Base-by-base conservation (phyloP, 1,140 invertebrate genomes). In the Panonychus citri region DNA sequence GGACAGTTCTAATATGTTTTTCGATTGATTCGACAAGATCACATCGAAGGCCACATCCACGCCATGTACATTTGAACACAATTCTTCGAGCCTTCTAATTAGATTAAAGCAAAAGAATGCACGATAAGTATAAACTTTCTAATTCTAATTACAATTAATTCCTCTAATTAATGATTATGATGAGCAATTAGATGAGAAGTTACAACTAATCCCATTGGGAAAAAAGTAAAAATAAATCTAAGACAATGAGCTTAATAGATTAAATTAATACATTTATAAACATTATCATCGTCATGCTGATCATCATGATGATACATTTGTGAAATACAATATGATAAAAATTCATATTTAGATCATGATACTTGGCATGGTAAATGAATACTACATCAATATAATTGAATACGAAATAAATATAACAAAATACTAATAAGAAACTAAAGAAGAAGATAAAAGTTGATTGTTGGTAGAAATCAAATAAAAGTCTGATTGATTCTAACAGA, bases 51-150 rank as follows among this genome's bases (percentile, higher is more conserved):
- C 54, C 54, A 55, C 52, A 53, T 25, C 39, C 39, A 12, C 19
- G 39, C 54, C 54, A 55, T 17, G 54, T 55, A 26, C 54, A 55
- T 30, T 55, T 17, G 27, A 55, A 55, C 15, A 55, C 26, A 46
- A 46, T 46, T 46, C 43, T 13, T 21, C n/a, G n/a, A n/a, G 43
- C 43, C n/a, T 24, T 24, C 43, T 46, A 34, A 34, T 5, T 5
- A 34, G 30, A 34, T 7, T 5, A 34, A 12, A 34, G 5, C 12
- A 12, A 34, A 34, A 34, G 5, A 12, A 34, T 34, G 1, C 5
- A 34, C 12, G 30, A 34, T 7, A 34, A 7, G 30, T 7, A 34
- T 1, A 34, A 34, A 34, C 30, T 7, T 7, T 34, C 30, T 7
- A 12, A 34, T 0, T 5, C 5, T 34, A 34, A 34, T n/a, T n/a